Percentiles rank a stretch among this genome's conserved stretches.
phyloP scores from a whole-genome alignment of 2,113 vertebrate species.

The Cavia porcellus region DNA sequence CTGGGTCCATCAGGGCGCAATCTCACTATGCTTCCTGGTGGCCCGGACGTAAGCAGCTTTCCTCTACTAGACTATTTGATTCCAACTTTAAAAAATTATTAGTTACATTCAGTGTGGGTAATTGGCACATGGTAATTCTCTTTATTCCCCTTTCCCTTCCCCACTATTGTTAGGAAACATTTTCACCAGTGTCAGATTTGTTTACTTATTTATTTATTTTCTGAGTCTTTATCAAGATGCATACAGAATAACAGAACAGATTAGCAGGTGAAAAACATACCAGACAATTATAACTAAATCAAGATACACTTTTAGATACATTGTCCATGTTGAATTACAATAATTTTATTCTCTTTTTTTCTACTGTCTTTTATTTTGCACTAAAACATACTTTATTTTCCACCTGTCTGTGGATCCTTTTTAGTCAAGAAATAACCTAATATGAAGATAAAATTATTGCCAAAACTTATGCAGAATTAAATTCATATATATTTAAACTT shows the following conservation, averaged over 20 bases:
- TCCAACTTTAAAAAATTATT: not conserved
- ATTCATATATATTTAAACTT: not conserved
- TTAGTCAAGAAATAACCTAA: not conserved
- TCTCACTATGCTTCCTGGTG: not conserved
- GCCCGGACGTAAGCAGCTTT: not conserved
- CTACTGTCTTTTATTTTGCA: not conserved
- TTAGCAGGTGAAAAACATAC: not conserved
- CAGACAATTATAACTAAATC: not conserved
- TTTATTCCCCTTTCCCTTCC: not conserved
- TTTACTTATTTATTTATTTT: not conserved
- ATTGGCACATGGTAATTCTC: not conserved
- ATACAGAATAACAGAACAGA: not conserved
- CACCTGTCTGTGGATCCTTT: not conserved
- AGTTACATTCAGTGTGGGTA: not conserved
- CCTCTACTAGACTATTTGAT: not conserved
- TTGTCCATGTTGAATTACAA: not conserved
- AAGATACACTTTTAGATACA: not conserved
- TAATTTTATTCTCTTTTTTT: not conserved
- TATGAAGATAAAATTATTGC: not conserved
- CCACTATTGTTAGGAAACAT: not conserved
- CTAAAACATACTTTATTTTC: not conserved
- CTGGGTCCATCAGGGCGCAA: not conserved
- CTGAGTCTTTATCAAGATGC: not conserved
- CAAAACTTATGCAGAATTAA: constrained; percentile 43
- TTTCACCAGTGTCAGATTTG: not conserved